These are phyloP conservation scores for Spilogale gracilis DNA, from an alignment of 2,113 vertebrate genomes.

Conservation along the genomic window DNA sequence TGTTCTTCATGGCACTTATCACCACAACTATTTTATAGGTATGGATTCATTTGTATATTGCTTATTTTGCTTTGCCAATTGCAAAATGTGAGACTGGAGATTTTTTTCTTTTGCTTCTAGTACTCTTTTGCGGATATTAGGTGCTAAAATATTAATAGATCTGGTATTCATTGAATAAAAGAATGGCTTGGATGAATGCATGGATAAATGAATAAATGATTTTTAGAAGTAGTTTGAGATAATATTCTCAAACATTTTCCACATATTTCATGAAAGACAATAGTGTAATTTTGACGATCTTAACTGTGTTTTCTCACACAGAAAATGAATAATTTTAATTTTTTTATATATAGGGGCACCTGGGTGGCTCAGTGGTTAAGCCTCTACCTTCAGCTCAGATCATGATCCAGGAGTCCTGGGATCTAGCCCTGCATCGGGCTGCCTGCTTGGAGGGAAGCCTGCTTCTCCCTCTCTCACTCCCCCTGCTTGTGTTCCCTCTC, in stretches of 20 bases:
- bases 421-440: too few relatives aligned
- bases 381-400: too few relatives aligned
- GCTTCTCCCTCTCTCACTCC: too few relatives aligned
- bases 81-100: not conserved
- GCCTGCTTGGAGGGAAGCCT: too few relatives aligned
- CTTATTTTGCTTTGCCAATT: not conserved
- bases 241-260: not conserved
- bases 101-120: not conserved
- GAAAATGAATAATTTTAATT: not conserved
- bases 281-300: not conserved
- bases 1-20: not conserved
- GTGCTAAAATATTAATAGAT: not conserved
- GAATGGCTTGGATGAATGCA: not conserved
- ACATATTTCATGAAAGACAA: not conserved
- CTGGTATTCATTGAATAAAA: not conserved
- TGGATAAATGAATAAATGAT: not conserved
- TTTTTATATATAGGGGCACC: too few relatives aligned
- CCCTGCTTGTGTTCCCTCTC: too few relatives aligned
- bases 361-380: too few relatives aligned
- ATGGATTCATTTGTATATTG: not conserved
- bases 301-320: not conserved
- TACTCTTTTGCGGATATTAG: not conserved
- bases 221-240: constrained; percentile 23
- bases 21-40: too few relatives aligned
- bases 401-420: too few relatives aligned